Percentiles rank a stretch among this genome's conserved stretches.
Conservation (phyloP, 2,888 invertebrate species). For the Merodon equestris region DNA sequence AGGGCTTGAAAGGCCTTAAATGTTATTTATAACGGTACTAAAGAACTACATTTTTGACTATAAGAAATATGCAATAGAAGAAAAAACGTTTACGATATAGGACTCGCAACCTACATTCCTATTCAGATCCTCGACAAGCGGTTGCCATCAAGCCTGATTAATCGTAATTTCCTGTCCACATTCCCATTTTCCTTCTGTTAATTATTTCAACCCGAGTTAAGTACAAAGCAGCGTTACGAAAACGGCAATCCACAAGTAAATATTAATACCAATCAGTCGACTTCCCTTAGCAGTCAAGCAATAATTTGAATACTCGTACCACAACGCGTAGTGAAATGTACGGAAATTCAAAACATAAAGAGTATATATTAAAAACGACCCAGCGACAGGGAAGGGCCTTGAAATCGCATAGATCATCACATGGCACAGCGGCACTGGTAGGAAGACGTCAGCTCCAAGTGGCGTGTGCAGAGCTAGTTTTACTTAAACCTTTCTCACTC, state of each 20-base stretch:
- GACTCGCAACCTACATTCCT: no score
- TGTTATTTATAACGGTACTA: no score
- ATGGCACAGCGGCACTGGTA: slow-evolving; percentile 23
- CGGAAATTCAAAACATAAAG: no score
- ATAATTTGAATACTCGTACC: slow-evolving; percentile 36
- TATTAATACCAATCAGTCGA: slow-evolving; percentile 25
- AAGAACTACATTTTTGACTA: no score
- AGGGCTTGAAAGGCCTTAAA: no score
- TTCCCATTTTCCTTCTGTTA: neutral
- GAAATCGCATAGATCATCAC: slow-evolving; percentile 41
- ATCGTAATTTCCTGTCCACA: neutral
- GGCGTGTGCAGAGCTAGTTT: slow-evolving; percentile 44
- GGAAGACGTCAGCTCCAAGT: slow-evolving; percentile 40
- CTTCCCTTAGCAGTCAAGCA: slow-evolving; percentile 7
- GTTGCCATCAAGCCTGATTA: neutral
- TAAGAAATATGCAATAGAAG: no score
- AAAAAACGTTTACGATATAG: neutral
- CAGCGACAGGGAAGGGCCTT: slow-evolving; percentile 2
- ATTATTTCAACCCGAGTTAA: neutral
- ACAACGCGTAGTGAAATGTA: neutral
- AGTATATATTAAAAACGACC: no score
- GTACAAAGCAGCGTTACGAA: neutral
- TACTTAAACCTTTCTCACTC: slow-evolving; percentile 32
- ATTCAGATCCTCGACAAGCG: neutral
- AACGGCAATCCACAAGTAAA: slow-evolving; percentile 23